Base-by-base conservation (phyloP, 2,888 invertebrate genomes). In the Pseudococcus jackbeardsleyi region DNA sequence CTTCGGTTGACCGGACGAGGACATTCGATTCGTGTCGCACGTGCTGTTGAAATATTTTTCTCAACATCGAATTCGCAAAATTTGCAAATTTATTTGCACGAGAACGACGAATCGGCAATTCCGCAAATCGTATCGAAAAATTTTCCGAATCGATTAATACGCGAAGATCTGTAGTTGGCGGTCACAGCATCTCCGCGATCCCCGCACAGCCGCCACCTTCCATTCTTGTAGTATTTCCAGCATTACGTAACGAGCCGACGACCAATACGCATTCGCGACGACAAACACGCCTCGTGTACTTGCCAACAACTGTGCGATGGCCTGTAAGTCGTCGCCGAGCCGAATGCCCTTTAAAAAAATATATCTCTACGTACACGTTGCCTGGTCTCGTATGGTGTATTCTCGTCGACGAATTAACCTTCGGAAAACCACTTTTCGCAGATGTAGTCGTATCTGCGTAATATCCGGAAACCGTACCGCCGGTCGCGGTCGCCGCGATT, bases 361-460 rank as follows among this genome's bases (percentile, higher is more conserved):
- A 15, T 54, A 19, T 12, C 0, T n/a, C n/a, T 64, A 64, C 64
- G 64, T 54, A 64, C n/a, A n/a, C 59, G 59, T 59, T 17, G 50
- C 50, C 9, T 12, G 17, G 9, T 9, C n/a, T 11, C 12, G 64
- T 64, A 22, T 22, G 8, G 19, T 64, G n/a, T 59, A 22, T 64
- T 19, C 22, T 22, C 64, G 42, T 22, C 64, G 15, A 64, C 64
- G 64, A 12, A 64, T 17, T 82, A 82, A 82, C 79, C 79, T 82
- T 82, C 42, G 79, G 79, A 82, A 82, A 82, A 82, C 79, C 46
- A 46, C 79, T 82, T 82, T 46, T 82, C 79, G 79, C 79, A 46
- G 46, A 82, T 82, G 64, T 22, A 22, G 64, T 64, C 8, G 79
- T 82, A 72, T 82, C 79, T 82, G 79, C 79, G 79, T 82, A 82